These are phyloP conservation scores for Clarias laeviceps DNA, from an alignment of 2,797 vertebrate genomes.

Conservation along the genomic window DNA sequence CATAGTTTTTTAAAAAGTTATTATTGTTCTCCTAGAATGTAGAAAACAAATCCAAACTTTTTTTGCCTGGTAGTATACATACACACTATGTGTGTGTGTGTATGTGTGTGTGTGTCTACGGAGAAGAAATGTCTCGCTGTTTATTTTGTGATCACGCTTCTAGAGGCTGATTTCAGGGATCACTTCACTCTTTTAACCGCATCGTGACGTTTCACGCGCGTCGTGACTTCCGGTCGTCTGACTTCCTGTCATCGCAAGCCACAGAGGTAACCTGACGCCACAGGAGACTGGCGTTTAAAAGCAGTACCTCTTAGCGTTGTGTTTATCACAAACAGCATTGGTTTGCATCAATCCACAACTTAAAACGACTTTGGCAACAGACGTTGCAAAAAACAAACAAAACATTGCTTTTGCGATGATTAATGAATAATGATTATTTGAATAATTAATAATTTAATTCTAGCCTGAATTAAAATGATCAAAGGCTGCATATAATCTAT, in stretches of 20 bases:
- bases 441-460: no score
- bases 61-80: no score
- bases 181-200: neutral
- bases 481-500: neutral
- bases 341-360: neutral
- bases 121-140: neutral
- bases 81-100: no score
- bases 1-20: neutral
- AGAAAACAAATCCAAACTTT: no score
- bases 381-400: neutral
- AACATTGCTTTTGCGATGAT: neutral
- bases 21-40: no score
- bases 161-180: neutral
- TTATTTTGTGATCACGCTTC: neutral
- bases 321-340: neutral
- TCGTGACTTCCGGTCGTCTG: constrained; percentile 41
- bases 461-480: no score
- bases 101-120: neutral
- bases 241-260: constrained; percentile 33
- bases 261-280: neutral
- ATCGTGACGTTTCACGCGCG: constrained; percentile 34
- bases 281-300: neutral
- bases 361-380: no score
- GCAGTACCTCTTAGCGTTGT: neutral
- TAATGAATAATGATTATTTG: no score